Evolutionary conservation across 1,140 invertebrate genomes (phyloP), one percentile per base, ranked within the genome.

Genomic region (Mizuhopecten yessoensis): DNA sequence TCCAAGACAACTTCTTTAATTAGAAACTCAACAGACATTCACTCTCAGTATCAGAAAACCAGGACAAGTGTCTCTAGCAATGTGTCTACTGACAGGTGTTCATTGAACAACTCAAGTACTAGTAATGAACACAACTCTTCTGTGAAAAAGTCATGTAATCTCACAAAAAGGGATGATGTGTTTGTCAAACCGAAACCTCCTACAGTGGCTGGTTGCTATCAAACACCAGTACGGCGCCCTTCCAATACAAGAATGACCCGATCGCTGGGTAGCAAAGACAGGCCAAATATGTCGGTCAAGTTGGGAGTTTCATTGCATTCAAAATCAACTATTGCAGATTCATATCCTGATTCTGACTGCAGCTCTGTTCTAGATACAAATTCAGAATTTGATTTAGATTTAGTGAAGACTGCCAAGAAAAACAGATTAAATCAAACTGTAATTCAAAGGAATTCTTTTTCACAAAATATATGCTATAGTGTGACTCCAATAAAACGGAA

Each of bases 331-430:
- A 1, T 9, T 75, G 57, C 3, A 75, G 57, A 75, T 29, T 75
- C 57, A 29, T 75, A 75, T n/a, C 57, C 57, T 75, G 57, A 75
- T 11, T 29, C 57, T 29, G 57, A 75, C 57, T 75, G 57, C 57
- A 75, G 57, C 11, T 75, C 57, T 75, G 57, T 75, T 75, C n/a
- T 75, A 29, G 57, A 75, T 75, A 75, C 57, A 75, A 75, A n/a
- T 5, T 75, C 57, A 17, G 57, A 75, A 13, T 75, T 75, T 29
- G 57, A 75, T 75, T 75, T 75, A 1, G 57, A 75, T 17, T 29
- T 75, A 17, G n/a, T 75, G 23, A 29, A 75, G 11, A n/a, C 57
- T 75, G 57, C 57, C 5, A 75, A 75, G 57, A 75, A 75, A 29
- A 29, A 75, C 23, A 75, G 5, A 75, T 75, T 75, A 9, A 39